Percentiles rank a stretch among this genome's conserved stretches.
Evolutionary conservation across 2,888 invertebrate species (phyloP).

Genomic region (Microplitis deprimator): DNA sequence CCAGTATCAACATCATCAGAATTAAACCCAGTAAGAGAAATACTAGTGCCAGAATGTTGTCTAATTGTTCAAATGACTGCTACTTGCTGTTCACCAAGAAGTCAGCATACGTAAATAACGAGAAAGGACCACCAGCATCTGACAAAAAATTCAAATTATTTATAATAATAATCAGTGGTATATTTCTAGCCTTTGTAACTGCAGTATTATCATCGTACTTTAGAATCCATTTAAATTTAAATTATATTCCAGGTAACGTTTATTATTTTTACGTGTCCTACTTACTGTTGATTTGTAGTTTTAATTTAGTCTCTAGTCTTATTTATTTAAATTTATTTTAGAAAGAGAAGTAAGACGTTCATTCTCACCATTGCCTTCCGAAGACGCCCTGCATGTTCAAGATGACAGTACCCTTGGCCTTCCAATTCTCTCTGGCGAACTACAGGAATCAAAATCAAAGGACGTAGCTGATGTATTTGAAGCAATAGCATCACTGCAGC

Average conservation of each 20-base stretch:
- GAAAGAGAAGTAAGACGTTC: conserved; percentile 53
- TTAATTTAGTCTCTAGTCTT: neutral
- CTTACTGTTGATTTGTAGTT: neutral
- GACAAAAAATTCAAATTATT: conserved; percentile 56
- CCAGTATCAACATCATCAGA: neutral
- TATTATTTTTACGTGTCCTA: neutral
- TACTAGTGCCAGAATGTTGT: conserved; percentile 48
- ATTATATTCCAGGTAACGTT: conserved; percentile 52
- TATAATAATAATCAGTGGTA: conserved; percentile 59
- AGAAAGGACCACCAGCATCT: conserved; percentile 47
- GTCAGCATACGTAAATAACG: conserved; percentile 49
- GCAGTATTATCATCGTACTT: conserved; percentile 60
- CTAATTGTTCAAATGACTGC: conserved; percentile 47
- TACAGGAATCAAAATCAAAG: conserved; percentile 46
- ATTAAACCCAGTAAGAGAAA: neutral
- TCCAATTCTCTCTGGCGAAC: conserved; percentile 48
- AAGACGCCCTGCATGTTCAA: conserved; percentile 57
- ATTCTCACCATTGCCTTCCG: conserved; percentile 61
- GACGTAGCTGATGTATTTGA: conserved; percentile 76
- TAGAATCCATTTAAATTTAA: conserved; percentile 43
- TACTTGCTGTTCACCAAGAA: conserved; percentile 46
- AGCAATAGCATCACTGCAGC: conserved; percentile 86
- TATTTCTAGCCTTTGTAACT: conserved; percentile 60
- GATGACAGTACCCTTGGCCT: conserved; percentile 58
- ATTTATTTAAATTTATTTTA: conserved; percentile 37